These are phyloP conservation scores for Oxycera nigricornis DNA, from an alignment of 2,888 invertebrate species.

Conservation along the genomic window DNA sequence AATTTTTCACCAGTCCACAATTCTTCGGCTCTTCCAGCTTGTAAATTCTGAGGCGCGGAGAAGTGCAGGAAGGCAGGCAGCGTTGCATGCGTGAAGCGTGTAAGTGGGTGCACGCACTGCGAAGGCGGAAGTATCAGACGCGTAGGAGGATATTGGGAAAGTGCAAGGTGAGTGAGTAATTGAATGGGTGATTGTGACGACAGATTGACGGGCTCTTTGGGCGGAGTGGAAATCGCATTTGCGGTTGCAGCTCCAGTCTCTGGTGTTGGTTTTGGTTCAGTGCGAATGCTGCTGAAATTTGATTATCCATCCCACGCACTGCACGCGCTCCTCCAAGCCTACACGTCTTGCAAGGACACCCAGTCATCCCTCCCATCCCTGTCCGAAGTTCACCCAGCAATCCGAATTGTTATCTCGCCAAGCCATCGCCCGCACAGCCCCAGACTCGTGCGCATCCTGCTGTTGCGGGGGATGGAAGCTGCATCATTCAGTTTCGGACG, in stretches of 20 bases:
- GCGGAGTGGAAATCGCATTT: background rate
- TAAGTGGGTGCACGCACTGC: conserved; percentile 11
- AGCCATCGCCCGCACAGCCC: background rate
- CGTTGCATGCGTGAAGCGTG: background rate
- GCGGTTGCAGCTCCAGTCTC: background rate
- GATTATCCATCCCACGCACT: background rate
- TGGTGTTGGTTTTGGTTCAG: background rate
- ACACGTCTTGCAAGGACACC: conserved; percentile 11
- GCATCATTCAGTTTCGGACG: conserved; percentile 26
- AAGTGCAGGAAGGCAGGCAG: background rate
- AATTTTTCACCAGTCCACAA: background rate
- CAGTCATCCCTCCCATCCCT: background rate
- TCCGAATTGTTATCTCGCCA: background rate
- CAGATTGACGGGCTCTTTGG: background rate
- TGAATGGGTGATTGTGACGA: too few species aligned
- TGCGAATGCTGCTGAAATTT: background rate
- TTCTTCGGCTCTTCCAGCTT: background rate
- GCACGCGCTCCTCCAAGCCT: background rate
- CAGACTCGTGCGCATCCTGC: conserved; percentile 22
- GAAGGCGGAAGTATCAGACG: conserved; percentile 8
- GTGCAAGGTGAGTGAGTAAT: conserved; percentile 25
- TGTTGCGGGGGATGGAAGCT: background rate
- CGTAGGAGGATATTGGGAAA: conserved; percentile 19
- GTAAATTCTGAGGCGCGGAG: background rate
- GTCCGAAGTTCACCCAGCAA: background rate